Evolutionary conservation across 2,888 invertebrate genomes (phyloP).

Genomic region (Rhorus exstirpatorius): DNA sequence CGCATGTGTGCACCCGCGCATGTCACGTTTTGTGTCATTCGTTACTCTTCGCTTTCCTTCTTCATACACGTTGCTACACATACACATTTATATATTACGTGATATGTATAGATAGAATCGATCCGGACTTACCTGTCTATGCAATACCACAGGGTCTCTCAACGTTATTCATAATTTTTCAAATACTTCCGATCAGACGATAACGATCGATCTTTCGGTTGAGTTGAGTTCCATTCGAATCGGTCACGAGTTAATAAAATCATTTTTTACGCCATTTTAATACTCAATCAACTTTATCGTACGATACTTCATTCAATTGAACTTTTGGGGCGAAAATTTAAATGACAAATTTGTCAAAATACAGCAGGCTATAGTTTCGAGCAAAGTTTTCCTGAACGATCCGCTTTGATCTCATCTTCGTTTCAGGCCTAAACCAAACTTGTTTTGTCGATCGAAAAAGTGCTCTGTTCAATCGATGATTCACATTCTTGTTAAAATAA

Average conservation of each 20-base stretch:
- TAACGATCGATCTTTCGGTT: slow-evolving; percentile 8
- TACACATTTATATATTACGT: neutral
- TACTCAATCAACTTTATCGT: too few relatives aligned
- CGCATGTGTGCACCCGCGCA: slow-evolving; percentile 65
- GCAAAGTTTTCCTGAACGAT: too few relatives aligned
- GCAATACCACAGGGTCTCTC: slow-evolving; percentile 44
- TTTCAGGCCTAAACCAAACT: too few relatives aligned
- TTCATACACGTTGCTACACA: neutral
- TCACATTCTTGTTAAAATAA: too few relatives aligned
- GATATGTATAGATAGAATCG: slow-evolving; percentile 63
- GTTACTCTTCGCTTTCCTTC: slow-evolving; percentile 31
- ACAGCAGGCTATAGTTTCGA: too few relatives aligned
- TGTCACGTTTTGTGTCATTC: slow-evolving; percentile 63
- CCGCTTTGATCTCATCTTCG: too few relatives aligned
- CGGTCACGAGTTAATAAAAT: neutral
- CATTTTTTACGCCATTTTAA: too few relatives aligned
- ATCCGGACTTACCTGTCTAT: slow-evolving; percentile 62
- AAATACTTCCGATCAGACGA: slow-evolving; percentile 24
- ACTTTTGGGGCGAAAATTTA: too few relatives aligned
- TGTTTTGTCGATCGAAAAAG: too few relatives aligned
- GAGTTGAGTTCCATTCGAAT: neutral
- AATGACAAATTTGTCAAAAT: too few relatives aligned
- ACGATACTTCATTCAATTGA: too few relatives aligned
- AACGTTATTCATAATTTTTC: slow-evolving; percentile 40
- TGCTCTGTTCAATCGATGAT: too few relatives aligned